Conservation (phyloP, 2,113 vertebrate genomes). For the Tiliqua scincoides region DNA sequence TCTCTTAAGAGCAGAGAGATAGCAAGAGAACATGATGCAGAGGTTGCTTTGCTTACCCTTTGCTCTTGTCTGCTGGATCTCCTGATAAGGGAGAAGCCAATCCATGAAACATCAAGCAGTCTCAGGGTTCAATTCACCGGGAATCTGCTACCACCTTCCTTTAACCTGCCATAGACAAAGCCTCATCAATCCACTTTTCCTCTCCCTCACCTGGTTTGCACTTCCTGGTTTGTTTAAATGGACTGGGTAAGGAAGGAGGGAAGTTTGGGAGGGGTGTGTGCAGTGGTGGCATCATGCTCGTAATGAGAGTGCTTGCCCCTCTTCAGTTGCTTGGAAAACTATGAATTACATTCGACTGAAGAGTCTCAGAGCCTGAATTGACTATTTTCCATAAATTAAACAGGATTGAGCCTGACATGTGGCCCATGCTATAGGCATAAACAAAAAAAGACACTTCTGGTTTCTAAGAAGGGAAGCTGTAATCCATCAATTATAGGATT, state of each 20-base stretch:
- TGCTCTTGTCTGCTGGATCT: not conserved
- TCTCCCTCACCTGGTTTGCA: too few relatives aligned
- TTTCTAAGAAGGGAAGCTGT: slow-evolving; percentile 10
- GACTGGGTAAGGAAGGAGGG: too few relatives aligned
- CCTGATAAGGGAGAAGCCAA: too few relatives aligned
- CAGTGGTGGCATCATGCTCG: not conserved
- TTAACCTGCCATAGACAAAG: too few relatives aligned
- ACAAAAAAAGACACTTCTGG: not conserved
- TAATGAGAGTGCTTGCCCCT: too few relatives aligned
- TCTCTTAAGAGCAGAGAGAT: not conserved
- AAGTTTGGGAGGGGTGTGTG: too few relatives aligned
- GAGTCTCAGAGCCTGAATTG: slow-evolving; percentile 11
- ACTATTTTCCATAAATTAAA: slow-evolving; percentile 25
- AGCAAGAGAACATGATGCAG: not conserved
- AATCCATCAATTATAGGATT: not conserved
- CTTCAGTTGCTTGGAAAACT: not conserved
- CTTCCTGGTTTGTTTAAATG: too few relatives aligned
- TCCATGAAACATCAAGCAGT: too few relatives aligned
- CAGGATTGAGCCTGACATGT: slow-evolving; percentile 22
- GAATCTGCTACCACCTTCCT: too few relatives aligned
- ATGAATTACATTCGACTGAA: slow-evolving; percentile 16
- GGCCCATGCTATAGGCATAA: slow-evolving; percentile 19
- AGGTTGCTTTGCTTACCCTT: not conserved
- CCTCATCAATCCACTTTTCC: too few relatives aligned
- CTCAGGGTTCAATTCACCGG: too few relatives aligned